Evolutionary conservation across 64 coral and sea anemone genomes (phyloP).

Genomic region (Anthopleura sola): DNA sequence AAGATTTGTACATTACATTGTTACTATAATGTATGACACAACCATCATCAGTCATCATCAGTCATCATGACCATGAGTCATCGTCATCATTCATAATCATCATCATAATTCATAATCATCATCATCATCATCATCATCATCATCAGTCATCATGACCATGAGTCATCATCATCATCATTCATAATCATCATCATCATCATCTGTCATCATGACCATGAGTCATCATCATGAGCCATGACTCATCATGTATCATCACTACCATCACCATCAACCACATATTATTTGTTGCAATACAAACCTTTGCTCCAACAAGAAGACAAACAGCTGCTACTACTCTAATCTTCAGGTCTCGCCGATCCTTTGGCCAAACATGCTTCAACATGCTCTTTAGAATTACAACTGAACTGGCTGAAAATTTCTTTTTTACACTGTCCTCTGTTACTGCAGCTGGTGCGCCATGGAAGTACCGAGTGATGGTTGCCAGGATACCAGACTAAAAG

Average conservation of each 20-base stretch:
- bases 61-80: not conserved
- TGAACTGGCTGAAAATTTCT: conserved; percentile 22
- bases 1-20: not conserved
- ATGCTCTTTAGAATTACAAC: conserved; percentile 83
- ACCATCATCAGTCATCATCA: not conserved
- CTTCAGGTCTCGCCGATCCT: conserved; percentile 90
- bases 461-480: conserved; percentile 15
- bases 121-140: not conserved
- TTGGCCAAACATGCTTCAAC: conserved; percentile 97
- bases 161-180: too few species aligned
- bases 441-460: conserved; percentile 52
- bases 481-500: not conserved
- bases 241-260: too few species aligned
- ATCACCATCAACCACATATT: too few species aligned
- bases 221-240: not conserved
- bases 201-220: not conserved
- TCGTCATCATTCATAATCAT: not conserved
- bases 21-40: not conserved
- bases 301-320: conserved; percentile 76
- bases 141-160: too few species aligned
- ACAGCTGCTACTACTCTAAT: conserved; percentile 85
- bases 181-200: too few species aligned
- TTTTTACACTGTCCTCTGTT: conserved; percentile 38
- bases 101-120: not conserved
- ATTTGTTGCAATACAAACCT: conserved; percentile 34